These are phyloP conservation scores for Drosophila suboccidentalis DNA, from an alignment of 2,888 invertebrate species.

Conservation along the genomic window DNA sequence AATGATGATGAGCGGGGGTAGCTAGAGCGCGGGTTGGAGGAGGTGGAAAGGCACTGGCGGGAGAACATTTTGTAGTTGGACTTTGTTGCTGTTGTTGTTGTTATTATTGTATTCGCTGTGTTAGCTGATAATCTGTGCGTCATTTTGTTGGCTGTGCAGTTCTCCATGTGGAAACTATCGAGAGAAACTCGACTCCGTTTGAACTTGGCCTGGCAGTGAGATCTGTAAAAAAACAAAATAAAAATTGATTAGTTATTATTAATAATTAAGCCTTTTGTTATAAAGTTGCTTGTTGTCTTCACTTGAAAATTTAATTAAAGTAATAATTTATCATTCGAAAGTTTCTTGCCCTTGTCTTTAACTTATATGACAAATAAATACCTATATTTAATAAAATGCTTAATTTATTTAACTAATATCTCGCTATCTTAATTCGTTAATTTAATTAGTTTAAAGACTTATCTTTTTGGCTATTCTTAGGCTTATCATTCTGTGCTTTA, in stretches of 20 bases:
- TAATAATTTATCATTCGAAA: no score
- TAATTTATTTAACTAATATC: not conserved
- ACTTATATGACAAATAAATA: no score
- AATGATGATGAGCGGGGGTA: constrained; percentile 48
- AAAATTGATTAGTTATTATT: constrained; percentile 3
- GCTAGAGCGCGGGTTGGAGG: constrained; percentile 34
- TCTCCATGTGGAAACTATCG: constrained; percentile 13
- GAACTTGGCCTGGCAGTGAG: constrained; percentile 50
- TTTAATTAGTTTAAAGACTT: not conserved
- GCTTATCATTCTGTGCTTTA: not conserved
- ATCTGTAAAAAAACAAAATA: constrained; percentile 46
- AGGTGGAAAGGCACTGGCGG: constrained; percentile 84
- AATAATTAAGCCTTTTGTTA: not conserved
- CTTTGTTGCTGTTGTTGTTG: constrained; percentile 20
- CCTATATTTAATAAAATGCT: no score
- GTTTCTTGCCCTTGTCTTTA: no score
- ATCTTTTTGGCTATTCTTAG: constrained; percentile 7
- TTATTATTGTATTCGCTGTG: constrained; percentile 11
- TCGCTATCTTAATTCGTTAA: not conserved
- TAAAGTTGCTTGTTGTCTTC: not conserved
- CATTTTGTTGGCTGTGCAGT: constrained; percentile 48
- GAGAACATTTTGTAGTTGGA: constrained; percentile 74
- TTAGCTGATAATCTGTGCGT: constrained; percentile 45
- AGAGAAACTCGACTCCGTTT: constrained; percentile 17
- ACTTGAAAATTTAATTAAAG: not conserved